Conservation (phyloP, 2,797 vertebrate species). For the Pseudomugil gertrudae region DNA sequence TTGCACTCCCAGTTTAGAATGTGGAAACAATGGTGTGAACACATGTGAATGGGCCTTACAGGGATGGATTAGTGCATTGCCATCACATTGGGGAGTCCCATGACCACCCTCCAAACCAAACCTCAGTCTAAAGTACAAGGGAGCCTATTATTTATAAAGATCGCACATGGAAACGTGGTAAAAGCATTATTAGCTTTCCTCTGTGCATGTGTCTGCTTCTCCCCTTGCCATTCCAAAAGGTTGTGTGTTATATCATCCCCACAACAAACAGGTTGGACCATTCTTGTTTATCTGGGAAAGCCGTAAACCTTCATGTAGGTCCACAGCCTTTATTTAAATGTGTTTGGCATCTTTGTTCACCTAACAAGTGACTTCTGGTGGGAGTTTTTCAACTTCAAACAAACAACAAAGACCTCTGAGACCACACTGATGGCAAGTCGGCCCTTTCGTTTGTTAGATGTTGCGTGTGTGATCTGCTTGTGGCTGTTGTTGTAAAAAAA, state of each 20-base stretch:
- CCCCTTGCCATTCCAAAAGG: conserved; percentile 30
- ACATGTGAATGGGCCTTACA: conserved; percentile 73
- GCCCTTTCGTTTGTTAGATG: conserved; percentile 44
- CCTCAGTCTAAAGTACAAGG: conserved; percentile 71
- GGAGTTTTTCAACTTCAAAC: conserved; percentile 64
- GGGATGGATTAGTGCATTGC: conserved; percentile 73
- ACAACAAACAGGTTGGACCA: conserved; percentile 44
- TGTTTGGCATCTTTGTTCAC: conserved; percentile 72
- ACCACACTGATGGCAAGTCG: conserved; percentile 56
- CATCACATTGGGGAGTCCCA: conserved; percentile 74
- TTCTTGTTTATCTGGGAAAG: conserved; percentile 63
- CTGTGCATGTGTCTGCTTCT: conserved; percentile 18
- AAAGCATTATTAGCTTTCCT: conserved; percentile 46
- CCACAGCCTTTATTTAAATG: conserved; percentile 69
- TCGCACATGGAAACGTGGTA: conserved; percentile 54
- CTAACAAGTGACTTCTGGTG: conserved; percentile 51
- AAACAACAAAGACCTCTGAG: conserved; percentile 39
- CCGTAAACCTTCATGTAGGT: conserved; percentile 70
- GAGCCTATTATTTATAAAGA: conserved; percentile 67
- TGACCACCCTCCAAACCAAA: conserved; percentile 70
- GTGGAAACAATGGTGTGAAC: conserved; percentile 76
- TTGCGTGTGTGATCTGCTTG: conserved; percentile 27
- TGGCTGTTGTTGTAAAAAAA: conserved; percentile 35
- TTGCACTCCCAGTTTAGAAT: conserved; percentile 67
- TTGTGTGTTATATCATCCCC: conserved; percentile 37